phyloP scores from a whole-genome alignment of 2,888 invertebrate genomes.

The Orchesellides sinensis region DNA sequence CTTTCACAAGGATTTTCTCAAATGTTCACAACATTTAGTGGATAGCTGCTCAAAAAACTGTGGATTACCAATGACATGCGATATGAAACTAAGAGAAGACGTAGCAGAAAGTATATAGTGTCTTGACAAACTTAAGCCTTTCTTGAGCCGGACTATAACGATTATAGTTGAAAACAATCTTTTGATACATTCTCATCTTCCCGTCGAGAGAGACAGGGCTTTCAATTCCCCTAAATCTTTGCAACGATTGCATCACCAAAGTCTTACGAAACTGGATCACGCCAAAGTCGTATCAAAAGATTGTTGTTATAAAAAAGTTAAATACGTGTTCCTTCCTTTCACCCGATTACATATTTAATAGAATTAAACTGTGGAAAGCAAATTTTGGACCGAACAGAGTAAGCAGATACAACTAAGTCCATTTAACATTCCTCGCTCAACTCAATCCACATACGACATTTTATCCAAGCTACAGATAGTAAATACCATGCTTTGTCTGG shows the following conservation, averaged over 20 bases:
- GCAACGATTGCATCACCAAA: neutral
- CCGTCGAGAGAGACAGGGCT: neutral
- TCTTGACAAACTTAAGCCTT: constrained; percentile 25
- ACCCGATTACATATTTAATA: constrained; percentile 35
- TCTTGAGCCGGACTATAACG: constrained; percentile 3
- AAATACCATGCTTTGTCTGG: neutral
- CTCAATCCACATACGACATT: no score
- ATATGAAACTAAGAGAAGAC: constrained; percentile 11
- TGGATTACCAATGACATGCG: constrained; percentile 25
- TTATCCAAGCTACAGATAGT: neutral
- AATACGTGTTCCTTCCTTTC: constrained; percentile 4
- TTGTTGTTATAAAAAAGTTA: constrained; percentile 1
- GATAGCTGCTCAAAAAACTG: constrained; percentile 12
- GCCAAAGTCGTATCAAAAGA: constrained; percentile 5
- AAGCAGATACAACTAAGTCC: no score
- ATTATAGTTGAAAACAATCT: constrained; percentile 48
- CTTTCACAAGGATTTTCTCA: constrained; percentile 31
- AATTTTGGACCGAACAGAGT: constrained; percentile 9
- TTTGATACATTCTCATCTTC: constrained; percentile 23
- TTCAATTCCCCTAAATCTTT: neutral
- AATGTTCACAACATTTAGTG: constrained; percentile 6
- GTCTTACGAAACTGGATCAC: constrained; percentile 1
- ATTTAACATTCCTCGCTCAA: no score
- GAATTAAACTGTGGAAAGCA: constrained; percentile 34
- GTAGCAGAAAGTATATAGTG: constrained; percentile 6